phyloP scores from a whole-genome alignment of 2,888 invertebrate species.

The Pachymerium ferrugineum region DNA sequence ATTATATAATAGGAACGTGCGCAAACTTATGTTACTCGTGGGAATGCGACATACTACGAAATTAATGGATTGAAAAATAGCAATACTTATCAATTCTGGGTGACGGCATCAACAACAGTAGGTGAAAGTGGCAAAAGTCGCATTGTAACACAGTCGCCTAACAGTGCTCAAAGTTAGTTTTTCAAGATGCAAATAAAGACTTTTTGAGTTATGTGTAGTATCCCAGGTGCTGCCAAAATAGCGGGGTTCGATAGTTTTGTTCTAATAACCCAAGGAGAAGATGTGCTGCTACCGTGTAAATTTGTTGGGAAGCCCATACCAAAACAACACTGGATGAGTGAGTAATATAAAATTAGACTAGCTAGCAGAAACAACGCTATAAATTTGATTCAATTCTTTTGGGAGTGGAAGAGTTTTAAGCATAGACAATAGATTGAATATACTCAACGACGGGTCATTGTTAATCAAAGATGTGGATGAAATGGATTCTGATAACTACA shows the following conservation, averaged over 20 bases:
- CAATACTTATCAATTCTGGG: background rate
- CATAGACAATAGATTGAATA: constrained; percentile 65
- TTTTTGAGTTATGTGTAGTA: background rate
- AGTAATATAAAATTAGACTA: background rate
- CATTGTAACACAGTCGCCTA: background rate
- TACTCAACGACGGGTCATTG: constrained; percentile 82
- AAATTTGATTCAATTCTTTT: background rate
- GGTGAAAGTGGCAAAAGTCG: background rate
- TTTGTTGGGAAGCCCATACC: constrained; percentile 45
- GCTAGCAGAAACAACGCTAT: background rate
- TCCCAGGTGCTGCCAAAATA: constrained; percentile 44
- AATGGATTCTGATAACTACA: constrained; percentile 88
- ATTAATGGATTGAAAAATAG: background rate
- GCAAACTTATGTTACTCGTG: background rate
- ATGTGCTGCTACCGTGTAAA: constrained; percentile 44
- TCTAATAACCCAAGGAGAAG: constrained; percentile 44
- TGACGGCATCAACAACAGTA: background rate
- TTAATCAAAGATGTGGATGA: constrained; percentile 81
- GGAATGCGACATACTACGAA: background rate
- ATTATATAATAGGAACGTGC: background rate
- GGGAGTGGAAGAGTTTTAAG: constrained; percentile 20
- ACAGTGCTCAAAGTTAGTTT: background rate
- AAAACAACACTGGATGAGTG: constrained; percentile 42
- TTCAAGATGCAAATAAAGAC: too few relatives aligned
- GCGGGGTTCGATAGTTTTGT: constrained; percentile 43